Evolutionary conservation across 2,113 vertebrate genomes (phyloP).

Genomic region (Barnardius zonarius): DNA sequence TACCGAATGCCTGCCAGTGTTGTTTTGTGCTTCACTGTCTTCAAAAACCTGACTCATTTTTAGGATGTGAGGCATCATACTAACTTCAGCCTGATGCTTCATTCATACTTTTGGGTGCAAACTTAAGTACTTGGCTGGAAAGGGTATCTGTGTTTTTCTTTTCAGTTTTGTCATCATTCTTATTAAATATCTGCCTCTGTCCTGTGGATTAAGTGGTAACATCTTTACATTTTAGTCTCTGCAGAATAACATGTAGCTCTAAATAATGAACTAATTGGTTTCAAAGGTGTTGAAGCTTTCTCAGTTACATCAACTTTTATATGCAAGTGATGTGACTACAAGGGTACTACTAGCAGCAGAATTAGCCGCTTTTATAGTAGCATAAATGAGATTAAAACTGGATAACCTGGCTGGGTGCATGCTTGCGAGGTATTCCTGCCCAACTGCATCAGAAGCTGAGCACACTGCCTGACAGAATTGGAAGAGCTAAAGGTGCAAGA

Average conservation of each 20-base stretch:
- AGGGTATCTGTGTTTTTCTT: not conserved
- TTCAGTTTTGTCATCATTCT: not conserved
- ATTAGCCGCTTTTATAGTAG: not conserved
- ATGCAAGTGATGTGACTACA: not conserved
- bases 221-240: not conserved
- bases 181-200: not conserved
- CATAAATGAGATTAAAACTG: not conserved
- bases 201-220: not conserved
- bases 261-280: not conserved
- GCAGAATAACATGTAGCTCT: not conserved
- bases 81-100: not conserved
- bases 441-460: not conserved
- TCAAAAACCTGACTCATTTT: not conserved
- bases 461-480: not conserved
- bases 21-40: not conserved
- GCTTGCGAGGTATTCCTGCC: not conserved
- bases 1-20: not conserved
- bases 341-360: not conserved
- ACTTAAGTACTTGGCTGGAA: not conserved
- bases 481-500: not conserved
- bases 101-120: not conserved
- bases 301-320: not conserved
- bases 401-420: not conserved
- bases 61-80: not conserved
- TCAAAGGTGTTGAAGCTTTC: not conserved